Conservation (phyloP, 2,113 vertebrate genomes). For the Erinaceus europaeus region DNA sequence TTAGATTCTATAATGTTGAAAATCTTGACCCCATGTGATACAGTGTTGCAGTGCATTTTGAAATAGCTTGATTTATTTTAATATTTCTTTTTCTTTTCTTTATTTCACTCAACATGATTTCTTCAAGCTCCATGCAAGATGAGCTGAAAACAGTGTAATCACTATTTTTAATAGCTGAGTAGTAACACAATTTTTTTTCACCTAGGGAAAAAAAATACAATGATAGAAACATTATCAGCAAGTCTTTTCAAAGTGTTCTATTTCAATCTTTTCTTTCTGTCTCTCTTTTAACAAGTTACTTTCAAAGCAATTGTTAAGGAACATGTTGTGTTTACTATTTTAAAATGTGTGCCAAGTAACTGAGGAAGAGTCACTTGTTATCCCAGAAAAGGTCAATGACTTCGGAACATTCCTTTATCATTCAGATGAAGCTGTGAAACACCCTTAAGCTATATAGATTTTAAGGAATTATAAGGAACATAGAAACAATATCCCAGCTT, state of each 20-base stretch:
- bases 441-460: neutral
- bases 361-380: neutral
- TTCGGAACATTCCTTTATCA: neutral
- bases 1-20: neutral
- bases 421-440: neutral
- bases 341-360: neutral
- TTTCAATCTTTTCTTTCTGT: neutral
- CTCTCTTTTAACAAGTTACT: no score
- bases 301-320: neutral
- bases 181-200: no score
- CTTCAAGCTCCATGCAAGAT: no score
- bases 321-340: neutral
- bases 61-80: neutral
- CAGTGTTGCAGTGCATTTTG: neutral
- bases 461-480: neutral
- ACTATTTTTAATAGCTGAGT: no score
- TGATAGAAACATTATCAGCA: neutral
- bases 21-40: neutral
- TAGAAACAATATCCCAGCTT: neutral
- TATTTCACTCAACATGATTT: no score
- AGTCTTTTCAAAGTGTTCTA: neutral
- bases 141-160: no score
- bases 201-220: no score
- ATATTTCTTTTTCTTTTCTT: no score
- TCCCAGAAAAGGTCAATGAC: neutral